phyloP scores from a whole-genome alignment of 1,140 invertebrate species.

The Drosophila trapezifrons region DNA sequence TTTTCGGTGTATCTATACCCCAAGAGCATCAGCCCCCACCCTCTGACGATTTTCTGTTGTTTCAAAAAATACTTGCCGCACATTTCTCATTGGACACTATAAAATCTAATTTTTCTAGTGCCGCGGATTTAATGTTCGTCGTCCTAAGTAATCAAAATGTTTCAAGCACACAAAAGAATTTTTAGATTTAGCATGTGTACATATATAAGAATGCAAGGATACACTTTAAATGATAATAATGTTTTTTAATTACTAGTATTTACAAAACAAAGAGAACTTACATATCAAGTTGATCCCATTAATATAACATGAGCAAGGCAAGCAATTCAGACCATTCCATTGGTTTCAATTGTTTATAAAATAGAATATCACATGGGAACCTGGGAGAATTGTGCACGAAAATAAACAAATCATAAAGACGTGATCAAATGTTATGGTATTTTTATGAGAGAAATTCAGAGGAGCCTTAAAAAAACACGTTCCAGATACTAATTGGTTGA shows the following conservation, averaged over 20 bases:
- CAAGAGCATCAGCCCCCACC: neutral
- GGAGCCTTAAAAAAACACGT: neutral
- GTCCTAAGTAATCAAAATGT: neutral
- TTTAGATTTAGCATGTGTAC: neutral
- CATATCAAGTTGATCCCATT: neutral
- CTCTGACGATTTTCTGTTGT: conserved; percentile 61
- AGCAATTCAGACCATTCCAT: conserved; percentile 7
- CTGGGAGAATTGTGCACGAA: conserved; percentile 9
- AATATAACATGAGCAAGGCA: neutral
- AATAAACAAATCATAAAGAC: conserved; percentile 40
- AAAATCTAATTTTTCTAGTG: conserved; percentile 19
- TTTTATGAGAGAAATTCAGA: conserved; percentile 1
- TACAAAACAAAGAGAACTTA: neutral
- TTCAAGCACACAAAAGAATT: neutral
- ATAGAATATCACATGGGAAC: conserved; percentile 4
- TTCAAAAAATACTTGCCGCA: conserved; percentile 70
- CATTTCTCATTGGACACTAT: conserved; percentile 56
- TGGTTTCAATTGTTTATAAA: conserved; percentile 25
- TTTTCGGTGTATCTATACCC: conserved; percentile 8
- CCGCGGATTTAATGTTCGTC: conserved; percentile 8
- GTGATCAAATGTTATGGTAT: conserved; percentile 19
- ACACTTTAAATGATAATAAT: neutral
- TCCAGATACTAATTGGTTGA: conserved; percentile 22
- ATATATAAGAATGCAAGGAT: conserved; percentile 1
- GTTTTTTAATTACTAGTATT: too few relatives aligned